A percentile compares a stretch with the other conserved stretches of the same genome.
Evolutionary conservation across 2,797 vertebrate genomes (phyloP).

Genomic region (Lacerta viridis): DNA sequence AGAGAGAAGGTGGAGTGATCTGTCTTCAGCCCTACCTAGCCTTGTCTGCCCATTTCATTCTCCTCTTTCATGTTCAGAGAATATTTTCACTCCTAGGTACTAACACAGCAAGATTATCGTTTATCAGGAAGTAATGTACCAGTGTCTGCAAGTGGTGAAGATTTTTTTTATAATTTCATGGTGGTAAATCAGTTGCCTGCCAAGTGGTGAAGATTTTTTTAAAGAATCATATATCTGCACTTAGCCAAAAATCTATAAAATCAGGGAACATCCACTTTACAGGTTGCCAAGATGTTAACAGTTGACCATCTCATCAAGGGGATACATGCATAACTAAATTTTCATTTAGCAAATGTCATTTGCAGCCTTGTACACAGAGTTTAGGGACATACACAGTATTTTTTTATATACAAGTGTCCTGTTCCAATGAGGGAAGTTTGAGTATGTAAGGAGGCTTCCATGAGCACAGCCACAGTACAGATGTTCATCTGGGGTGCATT

Average conservation of each 20-base stretch:
- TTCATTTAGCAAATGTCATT: background rate
- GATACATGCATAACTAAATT: background rate
- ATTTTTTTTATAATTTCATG: constrained; percentile 5
- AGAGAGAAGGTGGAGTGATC: background rate
- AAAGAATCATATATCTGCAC: background rate
- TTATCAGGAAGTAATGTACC: constrained; percentile 4
- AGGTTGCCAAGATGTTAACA: background rate
- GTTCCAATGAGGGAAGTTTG: background rate
- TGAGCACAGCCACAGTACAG: background rate
- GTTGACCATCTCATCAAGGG: background rate
- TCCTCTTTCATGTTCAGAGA: background rate
- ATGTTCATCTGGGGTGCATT: background rate
- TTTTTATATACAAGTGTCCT: background rate
- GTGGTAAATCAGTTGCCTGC: background rate
- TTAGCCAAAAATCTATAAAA: constrained; percentile 16
- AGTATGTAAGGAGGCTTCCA: background rate
- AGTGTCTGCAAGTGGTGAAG: too few species aligned
- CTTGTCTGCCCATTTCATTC: constrained; percentile 13
- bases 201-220: background rate
- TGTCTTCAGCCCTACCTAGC: background rate
- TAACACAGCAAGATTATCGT: background rate
- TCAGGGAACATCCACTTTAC: background rate
- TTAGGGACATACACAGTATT: background rate
- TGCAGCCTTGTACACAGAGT: background rate
- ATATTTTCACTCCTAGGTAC: constrained; percentile 1